Evolutionary conservation across 2,797 vertebrate species (phyloP).

Genomic region (Gallinago nigripennis): DNA sequence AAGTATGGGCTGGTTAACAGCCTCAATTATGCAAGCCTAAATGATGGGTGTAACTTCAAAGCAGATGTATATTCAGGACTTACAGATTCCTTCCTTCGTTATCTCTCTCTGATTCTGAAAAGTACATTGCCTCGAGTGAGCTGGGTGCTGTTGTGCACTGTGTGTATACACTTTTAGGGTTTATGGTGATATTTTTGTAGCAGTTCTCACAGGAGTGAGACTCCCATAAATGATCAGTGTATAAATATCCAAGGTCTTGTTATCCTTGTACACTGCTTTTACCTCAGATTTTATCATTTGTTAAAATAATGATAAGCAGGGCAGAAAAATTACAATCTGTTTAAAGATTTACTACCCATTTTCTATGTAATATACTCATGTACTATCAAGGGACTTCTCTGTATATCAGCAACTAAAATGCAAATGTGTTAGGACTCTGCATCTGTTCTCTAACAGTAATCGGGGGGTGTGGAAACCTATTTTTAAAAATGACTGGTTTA

Average conservation of each 20-base stretch:
- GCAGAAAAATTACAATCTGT: background rate
- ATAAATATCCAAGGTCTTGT: background rate
- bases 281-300: background rate
- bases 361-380: background rate
- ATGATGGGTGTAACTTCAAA: background rate
- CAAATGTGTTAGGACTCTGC: background rate
- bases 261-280: background rate
- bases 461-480: fast-evolving
- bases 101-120: background rate
- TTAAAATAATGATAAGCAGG: background rate
- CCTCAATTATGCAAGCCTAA: background rate
- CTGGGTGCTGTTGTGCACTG: background rate
- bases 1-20: background rate
- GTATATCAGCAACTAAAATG: background rate
- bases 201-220: background rate
- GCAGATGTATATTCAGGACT: background rate
- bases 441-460: background rate
- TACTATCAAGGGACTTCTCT: background rate
- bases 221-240: background rate
- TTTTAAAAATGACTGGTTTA: background rate
- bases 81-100: background rate
- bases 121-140: background rate
- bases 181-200: background rate
- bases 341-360: background rate
- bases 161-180: background rate